phyloP scores from a whole-genome alignment of 2,888 invertebrate genomes.

The Autographa pulchrina region DNA sequence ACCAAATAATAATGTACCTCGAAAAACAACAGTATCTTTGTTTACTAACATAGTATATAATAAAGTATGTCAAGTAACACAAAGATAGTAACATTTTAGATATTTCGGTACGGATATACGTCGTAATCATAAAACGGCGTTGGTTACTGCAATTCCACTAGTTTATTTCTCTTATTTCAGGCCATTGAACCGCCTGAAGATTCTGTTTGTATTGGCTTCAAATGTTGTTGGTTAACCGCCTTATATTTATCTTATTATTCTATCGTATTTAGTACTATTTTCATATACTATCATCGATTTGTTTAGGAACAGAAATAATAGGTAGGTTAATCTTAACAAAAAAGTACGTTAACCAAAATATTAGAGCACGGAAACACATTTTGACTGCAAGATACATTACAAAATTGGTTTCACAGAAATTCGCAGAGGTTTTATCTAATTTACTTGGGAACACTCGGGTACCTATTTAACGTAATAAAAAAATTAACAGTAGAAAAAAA shows the following conservation, averaged over 20 bases:
- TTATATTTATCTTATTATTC: conserved; percentile 45
- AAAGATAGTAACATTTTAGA: conserved; percentile 35
- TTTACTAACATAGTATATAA: conserved; percentile 34
- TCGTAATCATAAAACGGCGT: conserved; percentile 63
- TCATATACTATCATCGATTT: conserved; percentile 22
- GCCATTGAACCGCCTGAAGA: conserved; percentile 65
- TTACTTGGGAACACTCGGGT: conserved; percentile 17
- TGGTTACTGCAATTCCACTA: conserved; percentile 67
- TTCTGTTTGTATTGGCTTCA: conserved; percentile 66
- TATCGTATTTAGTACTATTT: conserved; percentile 35
- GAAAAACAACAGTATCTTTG: conserved; percentile 16
- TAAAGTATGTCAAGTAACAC: conserved; percentile 50
- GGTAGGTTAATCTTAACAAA: background rate
- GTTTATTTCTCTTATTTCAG: conserved; percentile 67
- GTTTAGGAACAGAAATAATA: conserved; percentile 11
- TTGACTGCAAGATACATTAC: conserved; percentile 4
- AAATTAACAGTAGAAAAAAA: conserved; percentile 70
- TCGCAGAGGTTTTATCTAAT: conserved; percentile 15
- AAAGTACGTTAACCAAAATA: background rate
- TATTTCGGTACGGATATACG: conserved; percentile 62
- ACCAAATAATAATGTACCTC: conserved; percentile 6
- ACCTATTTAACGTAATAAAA: conserved; percentile 55
- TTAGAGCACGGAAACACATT: background rate
- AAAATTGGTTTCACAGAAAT: background rate
- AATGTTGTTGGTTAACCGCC: conserved; percentile 24